These are phyloP conservation scores for Orussus abietinus DNA, from an alignment of 1,140 invertebrate genomes.

Conservation along the genomic window DNA sequence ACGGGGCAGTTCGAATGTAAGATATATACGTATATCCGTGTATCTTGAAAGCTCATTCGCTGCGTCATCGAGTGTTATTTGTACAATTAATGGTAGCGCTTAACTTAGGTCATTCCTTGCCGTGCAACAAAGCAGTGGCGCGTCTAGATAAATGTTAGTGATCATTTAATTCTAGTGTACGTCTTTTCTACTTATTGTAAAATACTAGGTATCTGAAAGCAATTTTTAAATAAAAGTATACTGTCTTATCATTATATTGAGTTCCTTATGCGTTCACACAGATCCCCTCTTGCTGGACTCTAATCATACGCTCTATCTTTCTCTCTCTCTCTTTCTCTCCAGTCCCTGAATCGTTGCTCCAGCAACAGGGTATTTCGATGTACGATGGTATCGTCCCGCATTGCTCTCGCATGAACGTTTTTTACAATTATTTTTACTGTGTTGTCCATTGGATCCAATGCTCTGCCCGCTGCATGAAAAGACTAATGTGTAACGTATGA, in stretches of 20 bases:
- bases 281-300: slow-evolving; percentile 21
- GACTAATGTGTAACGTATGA: slow-evolving; percentile 38
- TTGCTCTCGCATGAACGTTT: slow-evolving; percentile 35
- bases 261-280: slow-evolving; percentile 15
- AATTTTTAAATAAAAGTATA: slow-evolving; percentile 24
- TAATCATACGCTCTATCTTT: no score
- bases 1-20: no score
- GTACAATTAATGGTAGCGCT: slow-evolving; percentile 10
- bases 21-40: no score
- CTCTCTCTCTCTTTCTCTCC: slow-evolving; percentile 10
- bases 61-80: slow-evolving; percentile 11
- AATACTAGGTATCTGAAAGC: slow-evolving; percentile 32
- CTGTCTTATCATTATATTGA: slow-evolving; percentile 19
- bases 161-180: slow-evolving; percentile 37
- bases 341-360: slow-evolving; percentile 14
- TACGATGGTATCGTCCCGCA: slow-evolving; percentile 10
- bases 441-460: slow-evolving; percentile 35
- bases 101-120: slow-evolving; percentile 17
- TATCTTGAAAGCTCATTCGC: no score
- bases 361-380: slow-evolving; percentile 16
- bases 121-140: slow-evolving; percentile 19
- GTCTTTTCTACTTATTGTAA: slow-evolving; percentile 44
- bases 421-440: slow-evolving; percentile 30
- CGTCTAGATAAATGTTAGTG: slow-evolving; percentile 15
- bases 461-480: slow-evolving; percentile 38